Base-by-base conservation (phyloP, 1,140 invertebrate genomes). In the Ylistrum balloti region DNA sequence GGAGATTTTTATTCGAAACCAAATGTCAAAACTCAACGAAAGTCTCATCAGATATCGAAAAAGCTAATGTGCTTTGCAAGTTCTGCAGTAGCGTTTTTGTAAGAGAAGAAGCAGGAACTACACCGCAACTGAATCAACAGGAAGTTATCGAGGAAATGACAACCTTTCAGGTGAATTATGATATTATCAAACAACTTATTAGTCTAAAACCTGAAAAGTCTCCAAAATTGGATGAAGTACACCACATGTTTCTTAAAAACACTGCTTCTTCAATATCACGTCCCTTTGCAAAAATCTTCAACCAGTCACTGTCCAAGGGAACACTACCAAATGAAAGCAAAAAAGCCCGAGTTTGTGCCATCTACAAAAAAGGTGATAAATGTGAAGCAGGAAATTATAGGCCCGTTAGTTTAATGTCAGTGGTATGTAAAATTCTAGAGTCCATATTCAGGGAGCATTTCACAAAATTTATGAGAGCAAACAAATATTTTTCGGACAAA, bases 361-460 rank as follows among this genome's bases (percentile, higher is more conserved):
- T 87, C n/a, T 90, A 45, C 17, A 90, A 90, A 22, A 90, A 90
- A 56, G 85, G 28, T 0, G 86, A 86, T 35, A 89, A 89, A 34
- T 15, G 85, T 86, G n/a, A 33, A 33, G 38, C 86, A 22, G 85
- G 28, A 0, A 89, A 89, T 22, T 89, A 89, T 28, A 86, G 89
- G 41, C 86, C 85, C 48, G 86, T 89, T 17, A 86, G 85, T 35
- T 20, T 89, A 11, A 86, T 33, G n/a, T 89, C 86, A 15, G 38
- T 86, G 13, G 35, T 86, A 86, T 86, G 88, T 33, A 86, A 89
- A 86, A 28, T 45, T n/a, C 15, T 86, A 38, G 88, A 89, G 15
- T 45, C 86, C 17, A n/a, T 86, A 86, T 3, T 86, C n/a, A 34
- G 88, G 74, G 85, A 89, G 10, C 74, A 89, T n/a, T 28, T 28